phyloP scores from a whole-genome alignment of 2,888 invertebrate genomes.

The Achlya flavicornis region DNA sequence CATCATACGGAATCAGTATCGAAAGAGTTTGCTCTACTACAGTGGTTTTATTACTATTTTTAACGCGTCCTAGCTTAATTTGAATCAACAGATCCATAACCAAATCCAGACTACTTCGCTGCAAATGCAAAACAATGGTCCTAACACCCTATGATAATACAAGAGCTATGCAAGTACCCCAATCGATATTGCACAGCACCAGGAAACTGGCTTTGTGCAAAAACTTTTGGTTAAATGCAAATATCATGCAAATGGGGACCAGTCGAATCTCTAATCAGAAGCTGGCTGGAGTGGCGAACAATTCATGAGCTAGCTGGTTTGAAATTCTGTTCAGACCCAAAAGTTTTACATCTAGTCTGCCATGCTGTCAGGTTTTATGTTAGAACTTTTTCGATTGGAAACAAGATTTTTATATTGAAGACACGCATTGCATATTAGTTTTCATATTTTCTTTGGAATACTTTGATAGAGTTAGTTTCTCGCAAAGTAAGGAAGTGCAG shows the following conservation, averaged over 20 bases:
- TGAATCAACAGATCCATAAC: not conserved
- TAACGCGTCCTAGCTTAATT: too few species aligned
- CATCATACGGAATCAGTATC: too few species aligned
- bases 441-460: not conserved
- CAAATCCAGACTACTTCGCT: not conserved
- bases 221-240: constrained; percentile 7
- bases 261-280: constrained; percentile 9
- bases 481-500: not conserved
- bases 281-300: not conserved
- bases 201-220: constrained; percentile 4
- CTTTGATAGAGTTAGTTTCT: not conserved
- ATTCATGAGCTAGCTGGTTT: constrained; percentile 2
- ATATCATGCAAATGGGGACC: constrained; percentile 6
- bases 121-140: not conserved
- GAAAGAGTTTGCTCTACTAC: too few species aligned
- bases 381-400: not conserved
- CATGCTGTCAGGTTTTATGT: not conserved
- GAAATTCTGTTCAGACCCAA: not conserved
- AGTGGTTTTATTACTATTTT: too few species aligned
- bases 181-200: not conserved
- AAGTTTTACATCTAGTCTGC: not conserved
- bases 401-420: not conserved
- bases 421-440: not conserved
- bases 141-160: not conserved
- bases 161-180: constrained; percentile 1